phyloP scores from a whole-genome alignment of 2,797 vertebrate species.

The Cottoperca gobio region DNA sequence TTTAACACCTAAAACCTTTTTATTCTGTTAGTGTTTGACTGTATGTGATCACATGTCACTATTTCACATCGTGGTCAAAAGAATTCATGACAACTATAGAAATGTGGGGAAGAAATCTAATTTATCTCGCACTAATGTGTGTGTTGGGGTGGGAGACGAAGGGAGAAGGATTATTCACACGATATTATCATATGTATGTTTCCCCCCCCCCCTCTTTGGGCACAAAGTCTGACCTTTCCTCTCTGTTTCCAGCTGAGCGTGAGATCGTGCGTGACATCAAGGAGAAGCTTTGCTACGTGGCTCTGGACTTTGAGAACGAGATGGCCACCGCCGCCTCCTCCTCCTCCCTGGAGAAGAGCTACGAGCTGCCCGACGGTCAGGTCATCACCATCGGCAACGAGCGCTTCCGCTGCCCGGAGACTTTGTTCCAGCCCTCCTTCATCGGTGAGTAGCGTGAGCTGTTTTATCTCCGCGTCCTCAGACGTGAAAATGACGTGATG shows the following conservation, averaged over 20 bases:
- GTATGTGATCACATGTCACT: too few species aligned
- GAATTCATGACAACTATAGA: too few species aligned
- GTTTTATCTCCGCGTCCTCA: not conserved
- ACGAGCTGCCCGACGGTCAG: constrained; percentile 92
- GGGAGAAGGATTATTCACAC: too few species aligned
- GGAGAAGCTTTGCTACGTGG: constrained; percentile 86
- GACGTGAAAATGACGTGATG: not conserved
- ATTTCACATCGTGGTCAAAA: too few species aligned
- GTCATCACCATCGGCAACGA: constrained; percentile 97
- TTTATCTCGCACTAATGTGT: too few species aligned
- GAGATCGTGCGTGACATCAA: constrained; percentile 88
- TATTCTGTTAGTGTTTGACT: too few species aligned
- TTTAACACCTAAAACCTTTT: not conserved
- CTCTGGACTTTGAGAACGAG: constrained; percentile 86
- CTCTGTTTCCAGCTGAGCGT: constrained; percentile 76
- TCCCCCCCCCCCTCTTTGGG: too few species aligned
- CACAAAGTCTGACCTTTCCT: constrained; percentile 1
- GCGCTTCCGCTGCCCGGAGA: constrained; percentile 94
- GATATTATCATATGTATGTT: too few species aligned
- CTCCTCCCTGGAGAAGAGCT: constrained; percentile 85
- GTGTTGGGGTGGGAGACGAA: too few species aligned
- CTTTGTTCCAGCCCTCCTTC: constrained; percentile 94
- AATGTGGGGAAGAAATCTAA: too few species aligned
- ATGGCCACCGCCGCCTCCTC: constrained; percentile 85
- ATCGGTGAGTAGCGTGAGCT: constrained; percentile 78